A percentile compares a stretch with the other conserved stretches of the same genome.
These are phyloP conservation scores for Melangyna quadrimaculata DNA, from an alignment of 2,888 invertebrate genomes.

Conservation along the genomic window DNA sequence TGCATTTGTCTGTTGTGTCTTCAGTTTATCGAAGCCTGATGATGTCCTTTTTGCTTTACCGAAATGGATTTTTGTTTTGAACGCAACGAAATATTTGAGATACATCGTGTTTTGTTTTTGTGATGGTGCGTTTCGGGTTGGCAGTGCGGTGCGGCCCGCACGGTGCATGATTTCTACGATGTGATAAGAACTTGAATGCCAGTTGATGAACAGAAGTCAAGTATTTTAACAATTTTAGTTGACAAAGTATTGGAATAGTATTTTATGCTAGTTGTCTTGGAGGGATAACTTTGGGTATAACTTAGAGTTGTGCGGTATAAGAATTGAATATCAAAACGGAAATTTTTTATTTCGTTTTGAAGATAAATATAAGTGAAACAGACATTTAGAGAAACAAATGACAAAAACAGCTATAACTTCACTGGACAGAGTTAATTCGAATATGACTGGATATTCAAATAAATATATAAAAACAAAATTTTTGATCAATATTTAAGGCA, in stretches of 20 bases:
- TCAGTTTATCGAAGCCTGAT: not conserved
- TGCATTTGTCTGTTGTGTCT: not conserved
- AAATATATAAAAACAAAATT: no score
- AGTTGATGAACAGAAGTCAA: slow-evolving; percentile 33
- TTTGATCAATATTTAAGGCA: no score
- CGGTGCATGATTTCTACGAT: slow-evolving; percentile 20
- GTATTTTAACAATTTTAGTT: slow-evolving; percentile 26
- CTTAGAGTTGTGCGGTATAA: not conserved
- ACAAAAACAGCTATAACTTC: no score
- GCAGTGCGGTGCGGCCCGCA: not conserved
- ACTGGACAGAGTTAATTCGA: no score
- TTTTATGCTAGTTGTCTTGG: not conserved
- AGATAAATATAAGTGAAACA: not conserved
- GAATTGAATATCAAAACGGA: not conserved
- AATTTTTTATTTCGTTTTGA: not conserved
- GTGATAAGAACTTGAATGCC: slow-evolving; percentile 44
- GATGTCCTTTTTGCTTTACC: not conserved
- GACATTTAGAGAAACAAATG: no score
- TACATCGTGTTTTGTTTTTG: slow-evolving; percentile 30
- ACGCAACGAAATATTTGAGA: slow-evolving; percentile 48
- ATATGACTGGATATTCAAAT: no score
- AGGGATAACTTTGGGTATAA: not conserved
- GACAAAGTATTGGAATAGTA: not conserved
- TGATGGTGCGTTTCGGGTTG: not conserved
- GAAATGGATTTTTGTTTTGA: slow-evolving; percentile 18